Evolutionary conservation across 2,888 invertebrate genomes (phyloP).

Genomic region (Noctua pronuba): DNA sequence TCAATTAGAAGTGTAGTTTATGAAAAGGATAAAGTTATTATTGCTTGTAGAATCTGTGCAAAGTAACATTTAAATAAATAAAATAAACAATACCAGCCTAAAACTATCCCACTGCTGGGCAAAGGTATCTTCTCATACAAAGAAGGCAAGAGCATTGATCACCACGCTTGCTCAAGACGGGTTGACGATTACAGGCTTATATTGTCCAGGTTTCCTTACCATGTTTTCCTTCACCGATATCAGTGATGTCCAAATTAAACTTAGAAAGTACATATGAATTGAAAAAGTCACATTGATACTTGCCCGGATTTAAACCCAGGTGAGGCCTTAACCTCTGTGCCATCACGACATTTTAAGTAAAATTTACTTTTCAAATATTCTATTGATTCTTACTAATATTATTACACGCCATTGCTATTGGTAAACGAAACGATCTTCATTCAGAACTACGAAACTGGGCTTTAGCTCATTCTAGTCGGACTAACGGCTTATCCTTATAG

Average conservation of each 20-base stretch:
- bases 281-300: not conserved
- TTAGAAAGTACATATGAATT: not conserved
- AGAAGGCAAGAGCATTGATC: too few species aligned
- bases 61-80: not conserved
- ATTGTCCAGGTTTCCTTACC: too few species aligned
- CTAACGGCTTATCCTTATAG: not conserved
- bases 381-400: not conserved
- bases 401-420: not conserved
- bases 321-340: not conserved
- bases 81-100: not conserved
- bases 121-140: too few species aligned
- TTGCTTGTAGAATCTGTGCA: not conserved
- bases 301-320: not conserved
- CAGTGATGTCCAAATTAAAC: too few species aligned
- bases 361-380: not conserved
- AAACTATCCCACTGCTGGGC: too few species aligned
- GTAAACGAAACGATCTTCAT: not conserved
- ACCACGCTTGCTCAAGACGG: not conserved
- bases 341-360: not conserved
- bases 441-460: not conserved
- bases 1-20: not conserved
- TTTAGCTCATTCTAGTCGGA: not conserved
- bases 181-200: not conserved
- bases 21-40: not conserved
- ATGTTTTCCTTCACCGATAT: not conserved